Evolutionary conservation across 2,888 invertebrate genomes (phyloP).

Genomic region (Drosophila prostipennis): DNA sequence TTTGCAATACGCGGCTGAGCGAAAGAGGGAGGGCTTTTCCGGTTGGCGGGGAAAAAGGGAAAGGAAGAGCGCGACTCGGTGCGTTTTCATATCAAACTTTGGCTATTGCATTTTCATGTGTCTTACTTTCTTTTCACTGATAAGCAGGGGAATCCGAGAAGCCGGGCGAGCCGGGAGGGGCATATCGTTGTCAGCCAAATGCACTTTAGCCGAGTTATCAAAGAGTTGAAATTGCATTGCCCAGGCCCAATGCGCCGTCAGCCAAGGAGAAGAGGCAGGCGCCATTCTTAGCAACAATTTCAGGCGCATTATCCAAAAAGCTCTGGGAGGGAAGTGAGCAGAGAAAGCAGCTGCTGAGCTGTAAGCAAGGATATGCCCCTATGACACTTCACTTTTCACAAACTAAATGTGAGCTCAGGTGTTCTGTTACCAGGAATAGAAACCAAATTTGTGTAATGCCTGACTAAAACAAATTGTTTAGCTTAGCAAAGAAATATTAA

Average conservation of each 20-base stretch:
- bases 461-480: too few relatives aligned
- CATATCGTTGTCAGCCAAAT: conserved; percentile 72
- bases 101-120: conserved; percentile 79
- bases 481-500: too few relatives aligned
- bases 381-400: conserved; percentile 5
- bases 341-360: conserved; percentile 21
- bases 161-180: conserved; percentile 21
- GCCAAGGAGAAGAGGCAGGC: conserved; percentile 14
- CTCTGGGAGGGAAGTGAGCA: conserved; percentile 14
- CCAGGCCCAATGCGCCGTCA: conserved; percentile 52
- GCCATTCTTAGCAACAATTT: conserved; percentile 67
- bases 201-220: conserved; percentile 77
- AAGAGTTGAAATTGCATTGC: conserved; percentile 80
- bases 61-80: conserved; percentile 43
- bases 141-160: conserved; percentile 41
- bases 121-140: conserved; percentile 67
- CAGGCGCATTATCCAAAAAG: conserved; percentile 71
- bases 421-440: not conserved
- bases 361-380: conserved; percentile 7
- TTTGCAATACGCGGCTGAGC: conserved; percentile 72
- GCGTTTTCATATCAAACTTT: conserved; percentile 80
- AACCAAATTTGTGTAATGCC: too few relatives aligned
- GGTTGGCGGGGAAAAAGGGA: not conserved
- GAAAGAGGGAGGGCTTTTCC: not conserved
- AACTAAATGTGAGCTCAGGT: not conserved